Evolutionary conservation across 2,888 invertebrate species (phyloP).

Genomic region (Chorisops tibialis): DNA sequence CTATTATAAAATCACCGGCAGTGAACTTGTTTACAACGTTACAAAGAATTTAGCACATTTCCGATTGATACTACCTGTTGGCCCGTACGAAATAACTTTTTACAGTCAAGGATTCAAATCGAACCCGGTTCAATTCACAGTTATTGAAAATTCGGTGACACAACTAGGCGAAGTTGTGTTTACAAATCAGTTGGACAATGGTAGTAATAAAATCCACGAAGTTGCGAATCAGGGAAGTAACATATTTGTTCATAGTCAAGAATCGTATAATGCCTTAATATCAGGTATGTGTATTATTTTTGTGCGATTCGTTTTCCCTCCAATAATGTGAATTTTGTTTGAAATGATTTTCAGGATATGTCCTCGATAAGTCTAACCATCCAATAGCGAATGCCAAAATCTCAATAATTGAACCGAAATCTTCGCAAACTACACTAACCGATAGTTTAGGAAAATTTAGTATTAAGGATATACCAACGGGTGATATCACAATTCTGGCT

Average conservation of each 20-base stretch:
- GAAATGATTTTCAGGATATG: constrained; percentile 52
- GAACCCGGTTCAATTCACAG: constrained; percentile 49
- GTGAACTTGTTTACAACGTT: constrained; percentile 59
- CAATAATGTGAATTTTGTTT: too few species aligned
- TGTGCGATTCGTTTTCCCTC: too few species aligned
- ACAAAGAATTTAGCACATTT: constrained; percentile 68
- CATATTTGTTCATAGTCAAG: constrained; percentile 2
- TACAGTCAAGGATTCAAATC: constrained; percentile 61
- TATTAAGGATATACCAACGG: constrained; percentile 43
- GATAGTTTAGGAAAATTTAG: constrained; percentile 45
- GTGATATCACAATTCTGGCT: constrained; percentile 57
- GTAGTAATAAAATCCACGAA: not conserved
- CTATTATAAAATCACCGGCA: constrained; percentile 62
- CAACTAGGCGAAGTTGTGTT: constrained; percentile 38
- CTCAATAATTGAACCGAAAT: constrained; percentile 50
- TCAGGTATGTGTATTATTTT: constrained; percentile 29
- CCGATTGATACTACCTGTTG: constrained; percentile 67
- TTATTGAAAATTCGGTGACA: constrained; percentile 38
- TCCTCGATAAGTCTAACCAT: constrained; percentile 59
- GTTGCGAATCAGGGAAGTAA: not conserved
- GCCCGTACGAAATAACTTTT: constrained; percentile 62
- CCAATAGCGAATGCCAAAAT: constrained; percentile 57
- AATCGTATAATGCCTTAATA: constrained; percentile 23
- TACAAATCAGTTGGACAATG: not conserved
- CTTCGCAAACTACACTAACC: constrained; percentile 43